Evolutionary conservation across 2,113 vertebrate species (phyloP), one percentile per base, ranked within the genome.

Genomic region (Oxyura jamaicensis): DNA sequence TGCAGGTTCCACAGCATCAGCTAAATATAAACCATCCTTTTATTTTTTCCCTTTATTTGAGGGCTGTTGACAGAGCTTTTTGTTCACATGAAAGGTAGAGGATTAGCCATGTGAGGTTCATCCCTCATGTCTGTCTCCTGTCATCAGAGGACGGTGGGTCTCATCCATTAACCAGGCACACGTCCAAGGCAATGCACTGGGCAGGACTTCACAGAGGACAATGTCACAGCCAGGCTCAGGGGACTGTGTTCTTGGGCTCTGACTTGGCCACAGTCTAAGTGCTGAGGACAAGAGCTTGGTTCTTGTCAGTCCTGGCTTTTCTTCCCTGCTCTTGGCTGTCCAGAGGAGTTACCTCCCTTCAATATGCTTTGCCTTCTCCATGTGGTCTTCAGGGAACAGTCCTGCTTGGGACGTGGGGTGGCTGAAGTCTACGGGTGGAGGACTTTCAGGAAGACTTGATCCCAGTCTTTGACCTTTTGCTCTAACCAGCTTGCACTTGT

Each of bases 21-120:
- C 97, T 95, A 97, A 96, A 96, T 96, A 97, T 93, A 97, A 97
- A 93, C 55, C 58, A 91, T 79, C 74, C 74, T 91, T 96, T 94
- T 83, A 59, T 91, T 94, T 94, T 92, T 96, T 13, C 76, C 67
- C 93, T 94, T 96, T 96, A 60, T 97, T 93, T 93, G 83, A 92
- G 60, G 39, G 58, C 77, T 91, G 92, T 94, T 96, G 92, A 95
- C 91, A 88, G 89, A 95, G 60, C 63, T 93, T 97, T 97, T 95
- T 96, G 89, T 97, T 96, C 91, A 78, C 83, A 93, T 94, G 94
- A 96, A 96, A 96, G 85, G 85, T 91, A 96, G 83, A 81, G 74
- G 89, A 96, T 97, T 95, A 97, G 84, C 83, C 73, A 60, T 56
- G 86, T 89, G 94, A 92, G 63, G 44, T 94, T 94, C 88, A 86